Evolutionary conservation across 2,113 vertebrate species (phyloP).

Genomic region (Alligator mississippiensis): DNA sequence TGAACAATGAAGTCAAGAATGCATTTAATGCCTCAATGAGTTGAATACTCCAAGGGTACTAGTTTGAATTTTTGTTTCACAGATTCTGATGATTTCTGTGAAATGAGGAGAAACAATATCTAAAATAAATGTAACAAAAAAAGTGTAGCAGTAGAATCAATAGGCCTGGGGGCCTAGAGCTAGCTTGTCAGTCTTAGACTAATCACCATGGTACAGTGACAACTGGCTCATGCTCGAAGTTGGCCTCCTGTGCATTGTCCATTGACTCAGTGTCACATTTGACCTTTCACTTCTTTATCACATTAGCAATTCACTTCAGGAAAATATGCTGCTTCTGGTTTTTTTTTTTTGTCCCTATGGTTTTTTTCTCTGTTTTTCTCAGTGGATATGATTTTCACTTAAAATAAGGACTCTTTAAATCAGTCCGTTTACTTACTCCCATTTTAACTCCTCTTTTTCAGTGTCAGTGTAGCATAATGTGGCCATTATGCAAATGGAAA

Average conservation of each 20-base stretch:
- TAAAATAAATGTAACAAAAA: background rate
- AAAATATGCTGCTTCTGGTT: background rate
- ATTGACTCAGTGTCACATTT: background rate
- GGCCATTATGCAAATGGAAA: background rate
- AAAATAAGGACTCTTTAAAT: background rate
- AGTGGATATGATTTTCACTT: background rate
- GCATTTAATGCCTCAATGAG: background rate
- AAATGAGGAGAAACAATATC: background rate
- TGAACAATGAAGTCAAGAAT: background rate
- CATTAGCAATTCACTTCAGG: background rate
- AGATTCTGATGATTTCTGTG: background rate
- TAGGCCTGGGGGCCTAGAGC: fast-evolving
- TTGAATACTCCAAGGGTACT: background rate
- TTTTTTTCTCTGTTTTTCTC: background rate
- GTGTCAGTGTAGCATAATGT: background rate
- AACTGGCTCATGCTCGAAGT: background rate
- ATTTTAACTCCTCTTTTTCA: constrained; percentile 11
- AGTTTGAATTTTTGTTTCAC: background rate
- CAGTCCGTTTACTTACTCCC: background rate
- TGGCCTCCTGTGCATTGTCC: background rate
- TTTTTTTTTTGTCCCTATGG: background rate
- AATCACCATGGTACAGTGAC: fast-evolving
- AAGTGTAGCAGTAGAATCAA: background rate
- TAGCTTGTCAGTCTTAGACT: background rate
- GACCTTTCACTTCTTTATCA: background rate